Percentiles rank a stretch among this genome's conserved stretches.
Evolutionary conservation across 2,113 vertebrate species (phyloP).

Genomic region (Ascaphus truei): DNA sequence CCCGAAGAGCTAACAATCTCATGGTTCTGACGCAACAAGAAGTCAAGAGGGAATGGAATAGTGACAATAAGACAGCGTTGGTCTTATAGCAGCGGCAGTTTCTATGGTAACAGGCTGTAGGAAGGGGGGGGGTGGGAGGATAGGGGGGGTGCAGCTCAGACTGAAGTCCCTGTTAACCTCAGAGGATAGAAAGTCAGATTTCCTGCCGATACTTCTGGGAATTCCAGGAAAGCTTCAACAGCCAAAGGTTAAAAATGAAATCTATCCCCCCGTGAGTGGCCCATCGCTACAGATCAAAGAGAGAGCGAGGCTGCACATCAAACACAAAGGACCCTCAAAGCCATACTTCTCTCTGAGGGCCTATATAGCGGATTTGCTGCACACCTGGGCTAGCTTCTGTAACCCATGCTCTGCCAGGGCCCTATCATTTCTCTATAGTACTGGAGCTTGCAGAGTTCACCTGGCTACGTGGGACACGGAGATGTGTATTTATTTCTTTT

Average conservation of each 20-base stretch:
- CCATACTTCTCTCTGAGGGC: not conserved
- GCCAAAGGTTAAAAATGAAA: slow-evolving; percentile 34
- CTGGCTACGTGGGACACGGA: no score
- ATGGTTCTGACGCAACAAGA: not conserved
- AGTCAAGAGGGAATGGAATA: not conserved
- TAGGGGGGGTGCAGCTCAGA: not conserved
- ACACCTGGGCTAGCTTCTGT: no score
- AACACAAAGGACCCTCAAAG: not conserved
- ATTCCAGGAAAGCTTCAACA: not conserved
- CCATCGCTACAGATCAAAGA: not conserved
- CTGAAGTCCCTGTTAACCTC: not conserved
- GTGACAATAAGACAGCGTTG: not conserved
- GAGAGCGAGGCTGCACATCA: not conserved
- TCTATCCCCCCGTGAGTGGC: not conserved
- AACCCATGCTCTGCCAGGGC: no score
- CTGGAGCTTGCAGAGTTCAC: no score
- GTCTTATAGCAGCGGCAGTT: slow-evolving; percentile 47
- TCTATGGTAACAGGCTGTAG: slow-evolving; percentile 60
- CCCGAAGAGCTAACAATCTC: not conserved
- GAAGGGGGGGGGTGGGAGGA: no score
- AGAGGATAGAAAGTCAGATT: not conserved
- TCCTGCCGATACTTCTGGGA: not conserved
- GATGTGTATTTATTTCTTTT: no score
- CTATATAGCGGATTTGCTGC: not conserved
- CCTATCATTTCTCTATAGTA: no score